Conservation (phyloP, 2,113 vertebrate genomes). For the Eretmochelys imbricata region DNA sequence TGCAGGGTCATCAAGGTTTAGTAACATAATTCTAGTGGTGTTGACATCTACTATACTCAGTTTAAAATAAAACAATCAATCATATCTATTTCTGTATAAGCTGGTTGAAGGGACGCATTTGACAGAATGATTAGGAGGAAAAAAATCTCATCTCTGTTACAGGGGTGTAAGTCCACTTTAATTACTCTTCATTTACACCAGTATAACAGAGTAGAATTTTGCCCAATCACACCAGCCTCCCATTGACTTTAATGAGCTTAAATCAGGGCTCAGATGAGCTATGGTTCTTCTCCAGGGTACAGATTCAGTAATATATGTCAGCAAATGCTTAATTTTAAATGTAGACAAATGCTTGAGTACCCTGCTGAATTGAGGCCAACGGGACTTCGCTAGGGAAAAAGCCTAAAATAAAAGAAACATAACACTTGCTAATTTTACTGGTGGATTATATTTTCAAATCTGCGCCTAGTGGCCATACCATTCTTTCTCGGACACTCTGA, state of each 20-base stretch:
- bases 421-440: neutral
- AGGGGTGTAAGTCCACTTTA: neutral
- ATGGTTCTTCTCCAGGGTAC: neutral
- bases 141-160: neutral
- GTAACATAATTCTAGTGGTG: neutral
- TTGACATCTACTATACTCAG: neutral
- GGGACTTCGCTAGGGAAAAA: neutral
- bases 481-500: neutral
- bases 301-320: neutral
- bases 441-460: neutral
- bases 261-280: neutral
- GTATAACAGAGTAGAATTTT: neutral
- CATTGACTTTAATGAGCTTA: neutral
- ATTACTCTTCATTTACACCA: neutral
- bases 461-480: neutral
- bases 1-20: neutral
- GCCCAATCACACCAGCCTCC: fast-evolving
- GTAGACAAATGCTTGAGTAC: neutral
- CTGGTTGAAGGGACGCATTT: neutral
- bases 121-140: neutral
- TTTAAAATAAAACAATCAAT: neutral
- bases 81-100: neutral
- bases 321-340: neutral
- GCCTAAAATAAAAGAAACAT: neutral
- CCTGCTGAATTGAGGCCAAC: neutral